Conservation (phyloP, 2,888 invertebrate genomes). For the Empis stercorea region DNA sequence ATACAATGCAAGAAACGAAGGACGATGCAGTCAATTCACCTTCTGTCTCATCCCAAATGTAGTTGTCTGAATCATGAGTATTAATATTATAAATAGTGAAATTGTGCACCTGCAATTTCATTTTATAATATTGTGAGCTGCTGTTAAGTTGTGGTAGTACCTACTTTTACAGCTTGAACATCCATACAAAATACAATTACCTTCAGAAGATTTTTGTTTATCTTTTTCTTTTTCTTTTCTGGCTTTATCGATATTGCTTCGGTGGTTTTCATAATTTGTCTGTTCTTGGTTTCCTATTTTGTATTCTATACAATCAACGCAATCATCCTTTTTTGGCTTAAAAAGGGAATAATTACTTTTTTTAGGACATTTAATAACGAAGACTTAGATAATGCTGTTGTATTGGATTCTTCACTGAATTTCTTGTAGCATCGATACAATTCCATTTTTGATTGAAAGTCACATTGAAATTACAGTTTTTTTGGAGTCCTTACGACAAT, state of each 20-base stretch:
- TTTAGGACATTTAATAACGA: background rate
- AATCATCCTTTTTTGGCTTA: too few species aligned
- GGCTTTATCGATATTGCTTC: conserved; percentile 3
- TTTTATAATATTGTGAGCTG: conserved; percentile 5
- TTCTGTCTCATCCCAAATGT: conserved; percentile 8
- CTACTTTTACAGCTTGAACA: conserved; percentile 6
- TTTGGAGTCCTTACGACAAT: conserved; percentile 3
- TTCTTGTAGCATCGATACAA: conserved; percentile 3
- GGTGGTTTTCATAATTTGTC: background rate
- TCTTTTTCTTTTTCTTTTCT: conserved; percentile 3
- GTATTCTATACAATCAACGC: too few species aligned
- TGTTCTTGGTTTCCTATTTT: background rate
- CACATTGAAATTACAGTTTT: conserved; percentile 4
- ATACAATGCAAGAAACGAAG: too few species aligned
- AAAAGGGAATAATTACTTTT: background rate
- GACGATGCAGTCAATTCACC: conserved; percentile 4
- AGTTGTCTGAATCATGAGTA: conserved; percentile 3
- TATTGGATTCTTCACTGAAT: background rate
- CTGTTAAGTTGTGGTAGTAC: conserved; percentile 4
- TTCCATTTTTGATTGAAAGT: conserved; percentile 3
- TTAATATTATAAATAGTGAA: conserved; percentile 5
- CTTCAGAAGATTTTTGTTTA: conserved; percentile 3
- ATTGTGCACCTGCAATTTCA: conserved; percentile 6
- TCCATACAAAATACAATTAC: background rate
- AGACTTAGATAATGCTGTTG: background rate